Conservation (phyloP, 2,113 vertebrate genomes). For the Thermophis baileyi region DNA sequence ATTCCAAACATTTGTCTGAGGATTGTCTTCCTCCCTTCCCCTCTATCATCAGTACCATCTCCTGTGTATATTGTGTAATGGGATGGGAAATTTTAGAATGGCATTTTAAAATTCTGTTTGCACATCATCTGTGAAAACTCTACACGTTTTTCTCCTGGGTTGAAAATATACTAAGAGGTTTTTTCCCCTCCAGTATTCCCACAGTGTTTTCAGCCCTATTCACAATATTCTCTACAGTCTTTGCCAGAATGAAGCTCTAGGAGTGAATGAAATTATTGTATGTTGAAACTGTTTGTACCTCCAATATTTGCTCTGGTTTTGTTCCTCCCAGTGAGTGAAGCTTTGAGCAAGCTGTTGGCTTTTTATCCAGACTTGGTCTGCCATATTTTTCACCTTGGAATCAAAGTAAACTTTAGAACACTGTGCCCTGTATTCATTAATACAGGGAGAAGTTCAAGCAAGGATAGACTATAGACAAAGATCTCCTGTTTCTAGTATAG, state of each 20-base stretch:
- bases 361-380: neutral
- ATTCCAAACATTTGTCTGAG: neutral
- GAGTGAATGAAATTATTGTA: neutral
- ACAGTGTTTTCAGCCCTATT: neutral
- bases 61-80: neutral
- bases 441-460: neutral
- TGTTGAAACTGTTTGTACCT: neutral
- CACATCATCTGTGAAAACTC: neutral
- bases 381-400: neutral
- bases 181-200: neutral
- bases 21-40: neutral
- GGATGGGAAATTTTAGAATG: neutral
- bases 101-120: too few species aligned
- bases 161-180: too few species aligned
- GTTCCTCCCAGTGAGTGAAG: neutral
- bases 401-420: neutral
- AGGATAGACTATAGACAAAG: neutral
- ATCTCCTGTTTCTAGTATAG: neutral
- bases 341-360: neutral
- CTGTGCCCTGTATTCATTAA: neutral
- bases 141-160: neutral
- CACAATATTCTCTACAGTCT: neutral
- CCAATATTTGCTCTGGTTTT: slow-evolving; percentile 8
- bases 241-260: neutral
- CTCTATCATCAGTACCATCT: neutral